Conservation (phyloP, 2,888 invertebrate species). For the Hypercompe scribonia region DNA sequence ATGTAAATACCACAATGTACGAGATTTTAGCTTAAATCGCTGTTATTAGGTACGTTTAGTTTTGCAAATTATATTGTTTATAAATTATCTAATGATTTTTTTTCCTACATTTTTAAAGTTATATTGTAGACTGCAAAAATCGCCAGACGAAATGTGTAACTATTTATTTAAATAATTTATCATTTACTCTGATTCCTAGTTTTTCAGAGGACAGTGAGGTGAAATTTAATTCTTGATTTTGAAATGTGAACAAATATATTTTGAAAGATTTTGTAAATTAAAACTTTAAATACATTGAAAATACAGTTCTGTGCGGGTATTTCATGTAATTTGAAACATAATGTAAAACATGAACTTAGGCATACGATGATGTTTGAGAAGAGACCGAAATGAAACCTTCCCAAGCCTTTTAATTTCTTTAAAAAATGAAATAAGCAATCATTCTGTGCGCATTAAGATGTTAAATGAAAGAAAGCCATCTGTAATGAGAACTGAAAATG, state of each 20-base stretch:
- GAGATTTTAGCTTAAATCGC: not conserved
- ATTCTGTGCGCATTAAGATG: not conserved
- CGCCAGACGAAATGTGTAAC: not conserved
- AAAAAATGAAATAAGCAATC: not conserved
- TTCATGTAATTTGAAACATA: not conserved
- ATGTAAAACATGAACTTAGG: not conserved
- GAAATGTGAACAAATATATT: not conserved
- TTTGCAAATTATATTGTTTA: not conserved
- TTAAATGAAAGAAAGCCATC: not conserved
- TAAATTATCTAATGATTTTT: not conserved
- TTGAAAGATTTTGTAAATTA: not conserved
- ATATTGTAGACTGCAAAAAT: not conserved
- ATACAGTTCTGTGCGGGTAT: not conserved
- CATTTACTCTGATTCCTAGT: not conserved
- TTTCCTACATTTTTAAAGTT: not conserved
- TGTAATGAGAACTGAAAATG: not conserved
- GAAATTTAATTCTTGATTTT: not conserved
- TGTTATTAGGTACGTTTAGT: not conserved
- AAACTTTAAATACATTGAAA: not conserved
- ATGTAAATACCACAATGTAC: not conserved
- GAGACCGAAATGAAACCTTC: not conserved
- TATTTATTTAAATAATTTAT: too few species aligned
- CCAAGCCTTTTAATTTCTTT: not conserved
- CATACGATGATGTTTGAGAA: not conserved
- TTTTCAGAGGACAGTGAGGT: not conserved